Evolutionary conservation across 2,113 vertebrate species (phyloP).

Genomic region (Psilopsiagon aymara): DNA sequence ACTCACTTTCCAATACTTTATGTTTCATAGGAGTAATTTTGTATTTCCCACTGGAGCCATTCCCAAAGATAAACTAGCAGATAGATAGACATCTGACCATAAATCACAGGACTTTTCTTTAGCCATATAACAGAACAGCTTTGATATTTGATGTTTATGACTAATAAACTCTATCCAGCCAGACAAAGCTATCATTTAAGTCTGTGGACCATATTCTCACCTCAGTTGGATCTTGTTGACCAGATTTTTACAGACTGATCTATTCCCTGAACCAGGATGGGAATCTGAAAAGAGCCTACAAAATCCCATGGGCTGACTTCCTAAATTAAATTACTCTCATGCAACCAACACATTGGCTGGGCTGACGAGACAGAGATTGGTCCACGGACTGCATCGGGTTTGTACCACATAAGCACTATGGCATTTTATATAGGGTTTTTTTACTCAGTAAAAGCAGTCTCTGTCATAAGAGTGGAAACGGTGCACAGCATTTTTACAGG

Average conservation of each 20-base stretch:
- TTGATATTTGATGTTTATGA: not conserved
- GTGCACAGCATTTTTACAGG: not conserved
- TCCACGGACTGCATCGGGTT: not conserved
- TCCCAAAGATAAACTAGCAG: slow-evolving; percentile 10
- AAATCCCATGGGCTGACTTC: not conserved
- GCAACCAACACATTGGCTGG: accelerated
- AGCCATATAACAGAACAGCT: not conserved
- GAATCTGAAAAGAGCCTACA: not conserved
- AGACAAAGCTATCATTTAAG: not conserved
- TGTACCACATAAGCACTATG: not conserved
- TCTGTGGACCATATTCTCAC: not conserved
- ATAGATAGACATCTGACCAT: not conserved
- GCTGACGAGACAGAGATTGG: not conserved
- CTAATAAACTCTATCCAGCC: not conserved
- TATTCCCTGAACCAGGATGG: accelerated
- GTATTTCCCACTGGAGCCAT: not conserved
- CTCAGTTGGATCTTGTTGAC: not conserved
- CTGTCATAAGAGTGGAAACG: accelerated
- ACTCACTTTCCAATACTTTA: not conserved
- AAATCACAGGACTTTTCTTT: not conserved
- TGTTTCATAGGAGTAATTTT: not conserved
- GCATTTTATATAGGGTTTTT: accelerated
- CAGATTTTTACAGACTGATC: not conserved
- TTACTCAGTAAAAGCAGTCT: not conserved
- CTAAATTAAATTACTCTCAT: not conserved